These are phyloP conservation scores for Labroides dimidiatus DNA, from an alignment of 2,797 vertebrate species.

Conservation along the genomic window DNA sequence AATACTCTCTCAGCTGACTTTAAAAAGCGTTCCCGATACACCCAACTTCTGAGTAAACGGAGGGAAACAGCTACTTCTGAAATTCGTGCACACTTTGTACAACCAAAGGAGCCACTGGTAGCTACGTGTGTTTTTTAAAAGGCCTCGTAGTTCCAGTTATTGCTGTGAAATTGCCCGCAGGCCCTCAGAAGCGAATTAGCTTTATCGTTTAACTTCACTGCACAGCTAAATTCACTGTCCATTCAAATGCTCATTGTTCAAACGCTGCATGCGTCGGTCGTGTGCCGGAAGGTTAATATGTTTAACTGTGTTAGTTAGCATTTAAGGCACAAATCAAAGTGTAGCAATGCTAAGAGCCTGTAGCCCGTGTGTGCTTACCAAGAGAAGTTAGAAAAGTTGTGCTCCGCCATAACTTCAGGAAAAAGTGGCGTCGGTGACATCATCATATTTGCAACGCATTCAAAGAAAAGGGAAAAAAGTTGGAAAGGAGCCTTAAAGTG, in stretches of 20 bases:
- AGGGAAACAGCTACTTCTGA: neutral
- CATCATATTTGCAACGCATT: constrained; percentile 82
- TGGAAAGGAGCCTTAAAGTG: constrained; percentile 19
- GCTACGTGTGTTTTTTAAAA: constrained; percentile 40
- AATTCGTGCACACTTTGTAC: constrained; percentile 2
- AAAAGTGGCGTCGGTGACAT: constrained; percentile 86
- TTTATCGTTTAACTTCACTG: constrained; percentile 35
- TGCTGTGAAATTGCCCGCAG: constrained; percentile 54
- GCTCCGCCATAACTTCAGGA: constrained; percentile 88
- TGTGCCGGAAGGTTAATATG: neutral
- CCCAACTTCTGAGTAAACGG: neutral
- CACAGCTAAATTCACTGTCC: constrained; percentile 29
- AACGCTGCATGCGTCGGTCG: constrained; percentile 1
- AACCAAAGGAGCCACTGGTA: neutral
- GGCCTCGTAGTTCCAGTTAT: constrained; percentile 51
- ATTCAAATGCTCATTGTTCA: constrained; percentile 42
- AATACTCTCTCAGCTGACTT: neutral
- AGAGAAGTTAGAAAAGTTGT: constrained; percentile 82
- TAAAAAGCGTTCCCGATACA: constrained; percentile 1
- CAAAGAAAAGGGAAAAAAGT: constrained; percentile 63
- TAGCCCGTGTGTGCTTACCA: constrained; percentile 75
- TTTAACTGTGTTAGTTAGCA: constrained; percentile 3
- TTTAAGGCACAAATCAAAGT: neutral
- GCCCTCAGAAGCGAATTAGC: constrained; percentile 56
- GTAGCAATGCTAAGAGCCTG: constrained; percentile 14